These are phyloP conservation scores for Panopea generosa DNA, from an alignment of 2,888 invertebrate genomes.

Conservation along the genomic window DNA sequence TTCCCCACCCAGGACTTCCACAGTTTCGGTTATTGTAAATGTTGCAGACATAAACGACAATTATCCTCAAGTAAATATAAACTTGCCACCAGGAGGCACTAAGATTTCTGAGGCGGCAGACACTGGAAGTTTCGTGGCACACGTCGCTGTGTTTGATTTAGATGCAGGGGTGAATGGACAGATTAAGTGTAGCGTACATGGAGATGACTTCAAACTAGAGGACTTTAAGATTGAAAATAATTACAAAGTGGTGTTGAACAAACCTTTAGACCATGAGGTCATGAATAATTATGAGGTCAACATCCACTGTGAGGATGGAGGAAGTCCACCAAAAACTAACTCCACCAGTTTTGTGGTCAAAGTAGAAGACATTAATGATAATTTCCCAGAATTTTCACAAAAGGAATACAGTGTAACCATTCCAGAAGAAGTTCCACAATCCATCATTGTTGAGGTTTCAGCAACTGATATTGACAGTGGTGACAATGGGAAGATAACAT, in stretches of 20 bases:
- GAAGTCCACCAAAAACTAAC: constrained; percentile 75
- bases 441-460: constrained; percentile 82
- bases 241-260: constrained; percentile 71
- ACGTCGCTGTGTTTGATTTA: constrained; percentile 90
- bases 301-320: constrained; percentile 78
- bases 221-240: constrained; percentile 66
- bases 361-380: constrained; percentile 81
- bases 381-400: constrained; percentile 74
- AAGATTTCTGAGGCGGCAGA: constrained; percentile 88
- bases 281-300: constrained; percentile 72
- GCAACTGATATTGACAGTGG: constrained; percentile 89
- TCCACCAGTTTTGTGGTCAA: constrained; percentile 73
- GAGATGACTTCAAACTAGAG: constrained; percentile 63
- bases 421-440: constrained; percentile 73
- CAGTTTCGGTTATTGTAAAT: constrained; percentile 87
- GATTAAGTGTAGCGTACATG: constrained; percentile 73
- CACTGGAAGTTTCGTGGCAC: constrained; percentile 96
- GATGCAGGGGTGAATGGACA: constrained; percentile 76
- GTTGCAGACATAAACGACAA: constrained; percentile 93
- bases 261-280: constrained; percentile 76
- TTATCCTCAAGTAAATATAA: constrained; percentile 93
- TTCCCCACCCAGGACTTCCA: constrained; percentile 64
- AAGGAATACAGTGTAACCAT: constrained; percentile 73
- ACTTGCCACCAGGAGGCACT: constrained; percentile 92
- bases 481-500: constrained; percentile 85